These are phyloP conservation scores for Thamnaconus septentrionalis DNA, from an alignment of 2,113 vertebrate species.

Conservation along the genomic window DNA sequence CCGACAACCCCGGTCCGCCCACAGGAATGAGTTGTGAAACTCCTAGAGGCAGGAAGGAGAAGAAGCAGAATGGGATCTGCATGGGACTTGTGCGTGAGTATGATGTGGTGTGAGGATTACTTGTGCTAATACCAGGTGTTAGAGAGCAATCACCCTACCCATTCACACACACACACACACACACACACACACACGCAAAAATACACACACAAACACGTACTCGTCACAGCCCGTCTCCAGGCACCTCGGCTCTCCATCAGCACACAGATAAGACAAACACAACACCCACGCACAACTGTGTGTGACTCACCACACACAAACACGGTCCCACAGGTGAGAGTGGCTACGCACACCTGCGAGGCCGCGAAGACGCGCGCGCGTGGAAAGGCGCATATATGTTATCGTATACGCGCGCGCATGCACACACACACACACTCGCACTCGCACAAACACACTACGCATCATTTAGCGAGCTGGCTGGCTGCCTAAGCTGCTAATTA, in stretches of 20 bases:
- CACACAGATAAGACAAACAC: slow-evolving; percentile 62
- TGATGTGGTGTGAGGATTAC: slow-evolving; percentile 71
- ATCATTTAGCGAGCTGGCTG: slow-evolving; percentile 59
- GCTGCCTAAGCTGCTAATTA: slow-evolving; percentile 78
- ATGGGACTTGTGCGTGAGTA: slow-evolving; percentile 69
- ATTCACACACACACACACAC: slow-evolving; percentile 33
- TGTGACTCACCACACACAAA: slow-evolving; percentile 58
- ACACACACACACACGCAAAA: slow-evolving; percentile 34
- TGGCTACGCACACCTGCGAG: slow-evolving; percentile 43
- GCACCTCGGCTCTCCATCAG: slow-evolving; percentile 65
- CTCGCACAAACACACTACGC: slow-evolving; percentile 36
- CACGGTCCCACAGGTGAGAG: slow-evolving; percentile 27
- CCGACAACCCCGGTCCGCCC: background rate
- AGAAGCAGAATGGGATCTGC: slow-evolving; percentile 43
- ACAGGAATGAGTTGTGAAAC: slow-evolving; percentile 41
- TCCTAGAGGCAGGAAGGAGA: slow-evolving; percentile 18
- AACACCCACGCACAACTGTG: slow-evolving; percentile 51
- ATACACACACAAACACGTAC: slow-evolving; percentile 31
- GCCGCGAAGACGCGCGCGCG: slow-evolving; percentile 4
- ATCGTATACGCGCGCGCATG: background rate
- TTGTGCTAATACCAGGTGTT: slow-evolving; percentile 74
- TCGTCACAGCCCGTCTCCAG: slow-evolving; percentile 64
- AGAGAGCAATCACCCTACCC: slow-evolving; percentile 61
- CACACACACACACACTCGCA: slow-evolving; percentile 9
- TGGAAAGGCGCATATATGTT: slow-evolving; percentile 22